Conservation (phyloP, 2,113 vertebrate genomes). For the Corydoras sp. region DNA sequence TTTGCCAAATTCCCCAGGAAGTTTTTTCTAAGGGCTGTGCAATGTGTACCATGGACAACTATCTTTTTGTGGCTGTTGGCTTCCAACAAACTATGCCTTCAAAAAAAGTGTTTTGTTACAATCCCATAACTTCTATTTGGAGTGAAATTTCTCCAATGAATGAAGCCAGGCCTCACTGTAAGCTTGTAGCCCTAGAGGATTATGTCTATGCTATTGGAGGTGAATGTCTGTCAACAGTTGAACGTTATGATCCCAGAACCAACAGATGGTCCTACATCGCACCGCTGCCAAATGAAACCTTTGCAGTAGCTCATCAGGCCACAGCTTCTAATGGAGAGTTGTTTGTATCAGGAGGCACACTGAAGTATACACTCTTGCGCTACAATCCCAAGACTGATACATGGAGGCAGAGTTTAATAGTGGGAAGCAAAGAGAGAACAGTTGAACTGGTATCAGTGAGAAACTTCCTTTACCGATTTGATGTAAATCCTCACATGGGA, state of each 20-base stretch:
- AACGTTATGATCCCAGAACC: constrained; percentile 79
- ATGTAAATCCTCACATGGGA: constrained; percentile 70
- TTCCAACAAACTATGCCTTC: constrained; percentile 74
- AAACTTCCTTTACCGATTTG: constrained; percentile 83
- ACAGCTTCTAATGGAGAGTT: constrained; percentile 73
- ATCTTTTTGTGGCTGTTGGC: constrained; percentile 83
- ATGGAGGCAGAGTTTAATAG: constrained; percentile 66
- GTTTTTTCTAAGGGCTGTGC: constrained; percentile 76
- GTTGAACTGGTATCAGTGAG: constrained; percentile 69
- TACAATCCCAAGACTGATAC: constrained; percentile 64
- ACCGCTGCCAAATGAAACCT: constrained; percentile 80
- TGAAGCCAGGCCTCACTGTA: constrained; percentile 83
- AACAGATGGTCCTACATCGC: constrained; percentile 82
- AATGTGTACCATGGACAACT: constrained; percentile 87
- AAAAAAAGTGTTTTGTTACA: constrained; percentile 84
- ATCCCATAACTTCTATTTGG: constrained; percentile 83
- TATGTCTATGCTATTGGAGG: constrained; percentile 87
- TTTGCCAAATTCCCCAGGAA: constrained; percentile 72
- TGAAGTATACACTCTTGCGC: constrained; percentile 74
- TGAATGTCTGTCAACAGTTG: constrained; percentile 83
- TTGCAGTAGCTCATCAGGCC: constrained; percentile 82
- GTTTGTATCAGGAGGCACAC: constrained; percentile 79
- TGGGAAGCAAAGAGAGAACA: constrained; percentile 66
- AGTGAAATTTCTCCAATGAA: constrained; percentile 81
- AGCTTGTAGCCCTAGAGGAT: constrained; percentile 79